Conservation (phyloP, 2,797 vertebrate species). For the Neosilurus mollespiculum region DNA sequence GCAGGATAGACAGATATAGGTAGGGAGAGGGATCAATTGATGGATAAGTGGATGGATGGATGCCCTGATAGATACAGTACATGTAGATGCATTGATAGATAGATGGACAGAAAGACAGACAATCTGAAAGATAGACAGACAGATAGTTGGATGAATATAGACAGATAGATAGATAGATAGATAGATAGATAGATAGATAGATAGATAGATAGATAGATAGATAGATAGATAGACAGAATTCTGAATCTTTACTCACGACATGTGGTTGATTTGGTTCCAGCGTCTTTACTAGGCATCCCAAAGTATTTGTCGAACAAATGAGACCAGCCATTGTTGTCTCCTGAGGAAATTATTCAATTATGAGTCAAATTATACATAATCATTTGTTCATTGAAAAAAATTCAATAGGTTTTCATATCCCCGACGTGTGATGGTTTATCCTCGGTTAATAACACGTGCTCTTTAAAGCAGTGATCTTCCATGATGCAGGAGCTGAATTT, state of each 20-base stretch:
- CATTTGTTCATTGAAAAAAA: not conserved
- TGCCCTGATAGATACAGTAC: no score
- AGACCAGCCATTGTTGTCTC: slow-evolving; percentile 94
- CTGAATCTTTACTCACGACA: slow-evolving; percentile 83
- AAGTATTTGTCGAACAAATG: slow-evolving; percentile 89
- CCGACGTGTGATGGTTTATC: not conserved
- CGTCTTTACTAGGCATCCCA: slow-evolving; percentile 71
- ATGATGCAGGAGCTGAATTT: not conserved
- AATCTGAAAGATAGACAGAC: no score
- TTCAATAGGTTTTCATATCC: not conserved
- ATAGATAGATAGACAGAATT: not conserved
- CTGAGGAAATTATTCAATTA: slow-evolving; percentile 63
- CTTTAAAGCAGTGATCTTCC: not conserved
- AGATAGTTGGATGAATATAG: no score
- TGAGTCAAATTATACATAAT: not conserved
- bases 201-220: no score
- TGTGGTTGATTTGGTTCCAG: slow-evolving; percentile 71
- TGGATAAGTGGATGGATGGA: no score
- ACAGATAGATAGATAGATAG: no score
- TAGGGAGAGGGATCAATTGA: no score
- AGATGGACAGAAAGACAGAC: no score
- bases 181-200: no score
- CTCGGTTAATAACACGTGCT: not conserved
- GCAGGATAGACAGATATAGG: not conserved
- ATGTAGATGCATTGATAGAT: no score